Conservation (phyloP, 2,797 vertebrate genomes). For the Hoplostethus mediterraneus region DNA sequence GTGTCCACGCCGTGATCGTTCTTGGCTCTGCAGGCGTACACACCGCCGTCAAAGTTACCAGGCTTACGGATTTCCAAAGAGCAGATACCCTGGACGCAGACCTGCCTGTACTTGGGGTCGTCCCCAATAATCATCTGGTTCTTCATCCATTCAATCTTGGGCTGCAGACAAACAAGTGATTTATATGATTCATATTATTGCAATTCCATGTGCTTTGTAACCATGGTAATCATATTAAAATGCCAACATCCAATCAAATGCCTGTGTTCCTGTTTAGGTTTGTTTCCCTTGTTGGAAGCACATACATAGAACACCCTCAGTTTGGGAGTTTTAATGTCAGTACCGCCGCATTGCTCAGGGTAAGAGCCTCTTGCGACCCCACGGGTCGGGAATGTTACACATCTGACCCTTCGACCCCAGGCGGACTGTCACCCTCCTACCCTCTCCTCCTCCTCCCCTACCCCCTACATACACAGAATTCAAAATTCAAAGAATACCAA, state of each 20-base stretch:
- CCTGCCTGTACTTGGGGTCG: constrained; percentile 92
- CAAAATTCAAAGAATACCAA: constrained; percentile 22
- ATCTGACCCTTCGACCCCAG: constrained; percentile 50
- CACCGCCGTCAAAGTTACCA: constrained; percentile 91
- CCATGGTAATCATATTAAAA: not conserved
- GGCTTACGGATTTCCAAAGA: constrained; percentile 97
- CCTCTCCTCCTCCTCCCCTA: constrained; percentile 12
- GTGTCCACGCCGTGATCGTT: constrained; percentile 90
- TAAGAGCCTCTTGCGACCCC: constrained; percentile 32
- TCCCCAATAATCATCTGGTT: constrained; percentile 95
- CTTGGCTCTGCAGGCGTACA: constrained; percentile 93
- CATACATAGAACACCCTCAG: constrained; percentile 8
- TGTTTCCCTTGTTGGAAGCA: constrained; percentile 35
- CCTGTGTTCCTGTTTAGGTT: constrained; percentile 38
- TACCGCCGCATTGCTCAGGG: constrained; percentile 22
- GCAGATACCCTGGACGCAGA: constrained; percentile 93
- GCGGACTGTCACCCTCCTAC: constrained; percentile 20
- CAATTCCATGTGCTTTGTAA: not conserved
- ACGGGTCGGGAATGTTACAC: constrained; percentile 65
- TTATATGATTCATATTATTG: not conserved
- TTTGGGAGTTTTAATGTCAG: constrained; percentile 45
- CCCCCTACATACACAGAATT: constrained; percentile 6
- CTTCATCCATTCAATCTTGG: constrained; percentile 95
- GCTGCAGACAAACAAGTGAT: constrained; percentile 76
- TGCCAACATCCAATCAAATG: not conserved